A percentile compares a stretch with the other conserved stretches of the same genome.
phyloP scores from a whole-genome alignment of 2,888 invertebrate species.

The Pimpla rufipes region DNA sequence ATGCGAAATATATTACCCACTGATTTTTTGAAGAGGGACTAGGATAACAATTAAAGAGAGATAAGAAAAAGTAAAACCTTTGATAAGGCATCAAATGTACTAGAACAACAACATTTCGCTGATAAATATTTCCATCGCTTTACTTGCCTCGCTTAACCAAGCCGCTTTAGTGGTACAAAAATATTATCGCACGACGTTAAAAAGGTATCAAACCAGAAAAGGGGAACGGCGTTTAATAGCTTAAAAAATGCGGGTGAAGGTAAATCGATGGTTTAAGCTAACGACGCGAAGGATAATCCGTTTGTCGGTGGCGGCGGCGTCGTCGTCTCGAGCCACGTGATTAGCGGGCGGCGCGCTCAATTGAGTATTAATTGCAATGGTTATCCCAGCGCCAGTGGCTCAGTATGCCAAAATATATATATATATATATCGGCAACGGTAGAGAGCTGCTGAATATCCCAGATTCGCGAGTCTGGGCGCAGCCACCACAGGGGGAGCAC shows the following conservation, averaged over 20 bases:
- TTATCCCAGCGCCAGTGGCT: conserved; percentile 5
- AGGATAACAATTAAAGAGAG: too few species aligned
- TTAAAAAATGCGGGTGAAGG: neutral
- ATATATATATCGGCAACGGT: conserved; percentile 2
- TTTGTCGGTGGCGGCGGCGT: conserved; percentile 37
- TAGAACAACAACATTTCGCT: too few species aligned
- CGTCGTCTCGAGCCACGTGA: conserved; percentile 51
- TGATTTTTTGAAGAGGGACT: too few species aligned
- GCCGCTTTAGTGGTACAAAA: neutral
- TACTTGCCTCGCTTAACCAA: neutral
- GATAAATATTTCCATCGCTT: too few species aligned
- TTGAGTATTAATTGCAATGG: conserved; percentile 53
- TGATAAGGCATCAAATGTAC: too few species aligned
- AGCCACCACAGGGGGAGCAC: conserved; percentile 6
- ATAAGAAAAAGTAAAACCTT: too few species aligned
- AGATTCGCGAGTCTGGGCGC: conserved; percentile 14
- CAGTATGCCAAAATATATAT: neutral
- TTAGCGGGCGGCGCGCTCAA: conserved; percentile 55
- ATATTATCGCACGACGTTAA: neutral
- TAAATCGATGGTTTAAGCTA: conserved; percentile 32
- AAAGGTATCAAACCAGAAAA: neutral
- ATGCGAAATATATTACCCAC: too few species aligned
- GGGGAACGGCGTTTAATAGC: neutral
- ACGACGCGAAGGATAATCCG: conserved; percentile 47
- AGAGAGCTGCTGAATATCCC: conserved; percentile 39